Evolutionary conservation across 35 echinoderm and acorn worm species (phyloP).

Genomic region (Patiria miniata): DNA sequence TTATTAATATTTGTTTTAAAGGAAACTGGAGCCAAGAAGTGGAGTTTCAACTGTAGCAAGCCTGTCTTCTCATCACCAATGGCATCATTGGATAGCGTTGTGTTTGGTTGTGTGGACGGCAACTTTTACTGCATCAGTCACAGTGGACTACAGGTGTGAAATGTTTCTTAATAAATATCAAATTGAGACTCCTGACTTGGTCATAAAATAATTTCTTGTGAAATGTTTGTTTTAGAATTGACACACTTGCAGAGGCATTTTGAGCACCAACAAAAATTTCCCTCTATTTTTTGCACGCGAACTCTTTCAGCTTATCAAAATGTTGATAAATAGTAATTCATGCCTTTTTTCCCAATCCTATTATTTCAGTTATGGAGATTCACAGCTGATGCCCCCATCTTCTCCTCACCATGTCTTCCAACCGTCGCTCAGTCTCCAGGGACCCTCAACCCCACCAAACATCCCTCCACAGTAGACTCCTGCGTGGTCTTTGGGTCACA

Average conservation of each 20-base stretch:
- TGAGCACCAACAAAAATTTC: too few relatives aligned
- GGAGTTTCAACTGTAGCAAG: constrained; percentile 53
- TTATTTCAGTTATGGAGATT: constrained; percentile 60
- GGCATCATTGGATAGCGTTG: constrained; percentile 7
- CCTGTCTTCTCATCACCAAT: constrained; percentile 75
- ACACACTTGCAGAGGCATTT: too few relatives aligned
- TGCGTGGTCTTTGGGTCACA: constrained; percentile 72
- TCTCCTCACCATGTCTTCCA: constrained; percentile 63
- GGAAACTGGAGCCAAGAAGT: constrained; percentile 51
- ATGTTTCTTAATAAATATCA: background rate
- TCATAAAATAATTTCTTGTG: too few relatives aligned
- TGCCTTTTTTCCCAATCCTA: too few relatives aligned
- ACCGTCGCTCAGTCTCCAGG: background rate
- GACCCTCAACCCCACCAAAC: background rate
- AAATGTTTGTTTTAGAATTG: too few relatives aligned
- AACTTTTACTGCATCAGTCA: constrained; percentile 44
- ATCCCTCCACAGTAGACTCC: background rate
- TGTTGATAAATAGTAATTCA: too few relatives aligned
- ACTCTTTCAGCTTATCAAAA: too few relatives aligned
- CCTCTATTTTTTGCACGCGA: too few relatives aligned
- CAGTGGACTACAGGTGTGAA: constrained; percentile 39
- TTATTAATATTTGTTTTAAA: background rate
- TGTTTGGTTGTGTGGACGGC: constrained; percentile 71
- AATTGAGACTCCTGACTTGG: too few relatives aligned
- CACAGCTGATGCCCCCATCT: constrained; percentile 55